Conservation (phyloP, 2,888 invertebrate species). For the Trachelus iudaicus region DNA sequence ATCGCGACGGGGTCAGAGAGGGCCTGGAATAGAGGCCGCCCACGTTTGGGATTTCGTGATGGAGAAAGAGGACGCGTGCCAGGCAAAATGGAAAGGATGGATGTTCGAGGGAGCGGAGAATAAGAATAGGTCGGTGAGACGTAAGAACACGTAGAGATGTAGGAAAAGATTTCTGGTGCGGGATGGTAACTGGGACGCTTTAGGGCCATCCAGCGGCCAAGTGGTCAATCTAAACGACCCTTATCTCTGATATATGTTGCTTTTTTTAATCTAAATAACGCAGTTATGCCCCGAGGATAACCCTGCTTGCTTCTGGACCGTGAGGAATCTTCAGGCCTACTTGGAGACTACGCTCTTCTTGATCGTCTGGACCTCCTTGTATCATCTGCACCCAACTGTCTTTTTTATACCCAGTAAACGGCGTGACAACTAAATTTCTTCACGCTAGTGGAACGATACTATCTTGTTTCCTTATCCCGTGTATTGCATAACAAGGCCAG, state of each 20-base stretch:
- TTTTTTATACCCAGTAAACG: not conserved
- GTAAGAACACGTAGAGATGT: slow-evolving; percentile 39
- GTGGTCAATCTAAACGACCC: slow-evolving; percentile 64
- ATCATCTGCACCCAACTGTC: not conserved
- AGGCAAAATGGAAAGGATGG: slow-evolving; percentile 15
- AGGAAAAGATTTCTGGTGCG: slow-evolving; percentile 50
- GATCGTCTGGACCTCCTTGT: not conserved
- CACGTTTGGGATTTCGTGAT: slow-evolving; percentile 1
- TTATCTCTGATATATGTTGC: slow-evolving; percentile 51
- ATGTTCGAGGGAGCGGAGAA: slow-evolving; percentile 8
- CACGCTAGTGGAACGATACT: not conserved
- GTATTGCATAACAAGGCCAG: not conserved
- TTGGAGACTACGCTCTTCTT: not conserved
- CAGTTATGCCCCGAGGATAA: slow-evolving; percentile 29
- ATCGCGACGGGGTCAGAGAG: not conserved
- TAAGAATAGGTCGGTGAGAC: slow-evolving; percentile 19
- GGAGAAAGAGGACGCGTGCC: slow-evolving; percentile 24
- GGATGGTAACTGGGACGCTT: slow-evolving; percentile 61
- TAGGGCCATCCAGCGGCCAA: slow-evolving; percentile 60
- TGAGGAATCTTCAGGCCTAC: not conserved
- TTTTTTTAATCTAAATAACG: slow-evolving; percentile 56
- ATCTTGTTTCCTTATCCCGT: not conserved
- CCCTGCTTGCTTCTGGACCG: not conserved
- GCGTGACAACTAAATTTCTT: not conserved
- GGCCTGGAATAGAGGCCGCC: not conserved